Evolutionary conservation across 2,888 invertebrate genomes (phyloP), one percentile per base, ranked within the genome.

Genomic region (Drosophila paracracens): DNA sequence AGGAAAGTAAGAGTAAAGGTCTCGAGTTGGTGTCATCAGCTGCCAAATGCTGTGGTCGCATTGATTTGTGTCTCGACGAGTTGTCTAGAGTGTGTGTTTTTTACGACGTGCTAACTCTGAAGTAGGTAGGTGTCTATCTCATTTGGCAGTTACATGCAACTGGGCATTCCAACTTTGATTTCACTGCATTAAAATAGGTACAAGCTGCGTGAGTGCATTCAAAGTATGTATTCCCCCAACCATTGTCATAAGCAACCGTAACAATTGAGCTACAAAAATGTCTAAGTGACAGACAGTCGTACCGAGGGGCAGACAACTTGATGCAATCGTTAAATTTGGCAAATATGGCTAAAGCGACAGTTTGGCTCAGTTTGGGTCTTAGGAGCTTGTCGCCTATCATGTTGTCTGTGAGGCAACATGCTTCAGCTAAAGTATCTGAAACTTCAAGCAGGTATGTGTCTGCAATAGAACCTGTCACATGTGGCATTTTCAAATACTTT

Each of bases 281-380:
- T 69, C 31, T 67, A 13, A 29, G 11, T 25, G 40, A 38, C 51
- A 40, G 25, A 43, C 27, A n/a, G 8, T 54, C 48, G 7, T 43
- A 53, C 27, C 6, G 36, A 48, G 36, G 18, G 29, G 13, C 53
- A 16, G 54, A n/a, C 31, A 36, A 70, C 59, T 61, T 68, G 75
- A 89, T 81, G 85, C 88, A 88, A 89, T 87, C 89, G 87, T 88
- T 87, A 88, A 81, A 86, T 90, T 88, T 79, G 87, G 86, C 90
- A 90, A 90, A 87, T 90, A 87, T 88, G 87, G 87, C 70, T 76
- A 85, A 69, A 76, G 61, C 89, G 68, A 74, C 70, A 54, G 65
- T 61, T 76, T 70, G 59, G 21, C 54, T 71, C 33, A 51, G 62
- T 59, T 69, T 64, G 59, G 61, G 61, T 63, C 61, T 48, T 8